A percentile compares a stretch with the other conserved stretches of the same genome.
phyloP scores from a whole-genome alignment of 2,113 vertebrate genomes.

The Pelodiscus sinensis region DNA sequence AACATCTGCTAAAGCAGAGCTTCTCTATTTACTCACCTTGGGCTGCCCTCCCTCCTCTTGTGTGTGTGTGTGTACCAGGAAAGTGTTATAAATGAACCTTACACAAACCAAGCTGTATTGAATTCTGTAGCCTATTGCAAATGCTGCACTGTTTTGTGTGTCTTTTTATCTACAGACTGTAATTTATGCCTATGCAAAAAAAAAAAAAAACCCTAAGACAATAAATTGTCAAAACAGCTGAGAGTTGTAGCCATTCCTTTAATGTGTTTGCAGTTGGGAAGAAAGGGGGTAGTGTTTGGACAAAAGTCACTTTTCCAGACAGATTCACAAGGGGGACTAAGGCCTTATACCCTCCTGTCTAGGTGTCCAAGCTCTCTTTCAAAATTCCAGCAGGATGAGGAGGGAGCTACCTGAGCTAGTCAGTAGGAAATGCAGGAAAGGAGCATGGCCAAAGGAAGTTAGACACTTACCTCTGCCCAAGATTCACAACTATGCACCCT shows the following conservation, averaged over 20 bases:
- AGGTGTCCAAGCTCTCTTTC: not conserved
- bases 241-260: not conserved
- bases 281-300: not conserved
- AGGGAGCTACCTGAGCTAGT: not conserved
- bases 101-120: constrained; percentile 24
- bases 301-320: not conserved
- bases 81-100: not conserved
- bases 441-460: too few relatives aligned
- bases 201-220: constrained; percentile 39
- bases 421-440: too few relatives aligned
- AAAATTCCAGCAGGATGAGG: not conserved
- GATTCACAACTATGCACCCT: too few relatives aligned
- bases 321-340: not conserved
- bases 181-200: constrained; percentile 83
- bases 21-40: not conserved
- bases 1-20: constrained; percentile 9
- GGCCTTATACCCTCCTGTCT: not conserved
- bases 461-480: too few relatives aligned
- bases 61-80: not conserved
- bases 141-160: constrained; percentile 80
- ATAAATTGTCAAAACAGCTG: constrained; percentile 66
- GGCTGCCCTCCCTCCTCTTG: not conserved
- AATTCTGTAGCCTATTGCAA: constrained; percentile 65
- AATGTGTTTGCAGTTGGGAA: not conserved
- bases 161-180: constrained; percentile 74